These are phyloP conservation scores for Paracentrotus lividus DNA, from an alignment of 53 echinoderm and acorn worm genomes.

Conservation along the genomic window DNA sequence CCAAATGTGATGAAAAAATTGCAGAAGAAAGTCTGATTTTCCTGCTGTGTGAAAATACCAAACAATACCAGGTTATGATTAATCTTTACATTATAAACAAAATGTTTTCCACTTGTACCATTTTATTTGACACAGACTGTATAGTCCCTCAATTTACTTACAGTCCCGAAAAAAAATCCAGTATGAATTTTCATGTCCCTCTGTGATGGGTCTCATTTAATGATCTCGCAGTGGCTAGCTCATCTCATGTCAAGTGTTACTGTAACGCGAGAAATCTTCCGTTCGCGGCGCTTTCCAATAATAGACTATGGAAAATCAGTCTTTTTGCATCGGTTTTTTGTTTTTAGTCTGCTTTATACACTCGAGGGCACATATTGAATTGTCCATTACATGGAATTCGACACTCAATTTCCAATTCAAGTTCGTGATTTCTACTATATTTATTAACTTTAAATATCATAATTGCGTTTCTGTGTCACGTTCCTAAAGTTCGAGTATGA, in stretches of 20 bases:
- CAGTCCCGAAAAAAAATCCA: no score
- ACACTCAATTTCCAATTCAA: conserved; percentile 50
- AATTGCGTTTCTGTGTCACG: neutral
- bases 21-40: no score
- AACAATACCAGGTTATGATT: no score
- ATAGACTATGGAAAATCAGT: conserved; percentile 28
- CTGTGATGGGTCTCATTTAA: no score
- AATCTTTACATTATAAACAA: no score
- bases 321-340: conserved; percentile 5
- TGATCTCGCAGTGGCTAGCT: neutral
- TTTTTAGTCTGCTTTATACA: conserved; percentile 38
- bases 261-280: conserved; percentile 35
- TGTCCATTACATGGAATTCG: conserved; percentile 34
- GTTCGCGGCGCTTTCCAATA: conserved; percentile 53
- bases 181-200: no score
- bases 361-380: conserved; percentile 45
- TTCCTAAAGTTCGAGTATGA: conserved; percentile 6
- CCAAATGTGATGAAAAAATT: no score
- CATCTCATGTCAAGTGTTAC: neutral
- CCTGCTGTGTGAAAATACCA: no score
- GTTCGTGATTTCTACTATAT: neutral
- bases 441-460: neutral
- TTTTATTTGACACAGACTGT: no score
- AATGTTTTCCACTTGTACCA: no score
- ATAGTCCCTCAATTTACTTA: no score